These are phyloP conservation scores for Cantharis rufa DNA, from an alignment of 2,888 invertebrate genomes.

Conservation along the genomic window DNA sequence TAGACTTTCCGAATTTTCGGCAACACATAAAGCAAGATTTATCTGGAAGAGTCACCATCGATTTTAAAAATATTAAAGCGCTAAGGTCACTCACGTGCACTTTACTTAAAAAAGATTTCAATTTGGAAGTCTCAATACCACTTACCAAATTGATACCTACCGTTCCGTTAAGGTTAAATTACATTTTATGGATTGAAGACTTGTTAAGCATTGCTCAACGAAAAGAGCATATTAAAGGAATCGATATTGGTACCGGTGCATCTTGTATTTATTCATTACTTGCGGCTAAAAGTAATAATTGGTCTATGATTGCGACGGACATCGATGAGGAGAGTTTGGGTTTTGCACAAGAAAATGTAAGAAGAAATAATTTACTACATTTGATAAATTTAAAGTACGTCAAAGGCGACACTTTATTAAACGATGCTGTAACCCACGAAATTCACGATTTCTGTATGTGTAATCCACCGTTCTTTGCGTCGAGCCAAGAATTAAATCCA, in stretches of 20 bases:
- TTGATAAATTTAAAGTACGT: constrained; percentile 68
- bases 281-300: constrained; percentile 76
- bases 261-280: constrained; percentile 91
- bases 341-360: constrained; percentile 74
- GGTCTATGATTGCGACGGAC: constrained; percentile 90
- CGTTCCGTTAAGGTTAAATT: constrained; percentile 89
- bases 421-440: constrained; percentile 48
- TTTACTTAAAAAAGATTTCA: constrained; percentile 84
- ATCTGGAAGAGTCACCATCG: constrained; percentile 76
- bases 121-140: constrained; percentile 79
- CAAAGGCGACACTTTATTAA: constrained; percentile 56
- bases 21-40: constrained; percentile 70
- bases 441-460: constrained; percentile 82
- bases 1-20: constrained; percentile 77
- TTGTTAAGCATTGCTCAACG: constrained; percentile 58
- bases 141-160: constrained; percentile 86
- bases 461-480: constrained; percentile 95
- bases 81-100: constrained; percentile 78
- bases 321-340: constrained; percentile 70
- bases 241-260: constrained; percentile 82
- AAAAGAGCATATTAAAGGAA: constrained; percentile 63
- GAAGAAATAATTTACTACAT: constrained; percentile 69
- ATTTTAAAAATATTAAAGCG: constrained; percentile 82
- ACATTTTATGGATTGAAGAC: constrained; percentile 93
- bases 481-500: constrained; percentile 51